A percentile compares a stretch with the other conserved stretches of the same genome.
Conservation (phyloP, 2,888 invertebrate genomes). For the Dryobotodes eremita region DNA sequence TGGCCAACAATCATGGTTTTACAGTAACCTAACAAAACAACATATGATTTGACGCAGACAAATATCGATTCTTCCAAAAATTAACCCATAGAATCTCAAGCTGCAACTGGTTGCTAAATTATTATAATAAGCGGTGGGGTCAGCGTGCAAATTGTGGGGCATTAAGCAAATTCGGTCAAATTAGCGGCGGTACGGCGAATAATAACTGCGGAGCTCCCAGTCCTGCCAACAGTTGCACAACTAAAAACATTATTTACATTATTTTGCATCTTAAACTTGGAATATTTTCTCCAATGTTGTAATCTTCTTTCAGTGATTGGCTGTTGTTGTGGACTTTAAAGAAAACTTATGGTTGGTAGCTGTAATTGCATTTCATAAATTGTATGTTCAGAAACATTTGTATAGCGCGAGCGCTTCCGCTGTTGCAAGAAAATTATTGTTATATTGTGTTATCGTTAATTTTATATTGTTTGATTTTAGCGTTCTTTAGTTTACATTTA, state of each 20-base stretch:
- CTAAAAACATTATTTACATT: constrained; percentile 65
- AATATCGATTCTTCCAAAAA: constrained; percentile 42
- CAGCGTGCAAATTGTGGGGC: constrained; percentile 79
- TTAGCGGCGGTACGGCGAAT: constrained; percentile 80
- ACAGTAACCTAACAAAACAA: background rate
- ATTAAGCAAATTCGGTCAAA: constrained; percentile 85
- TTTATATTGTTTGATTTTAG: constrained; percentile 40
- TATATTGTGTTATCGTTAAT: constrained; percentile 29
- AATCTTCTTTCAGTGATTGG: constrained; percentile 54
- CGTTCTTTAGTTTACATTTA: constrained; percentile 20
- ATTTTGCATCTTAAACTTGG: constrained; percentile 60
- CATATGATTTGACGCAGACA: constrained; percentile 4
- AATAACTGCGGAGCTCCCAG: constrained; percentile 73
- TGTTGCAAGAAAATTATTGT: constrained; percentile 36
- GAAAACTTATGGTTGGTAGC: constrained; percentile 43
- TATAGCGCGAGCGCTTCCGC: constrained; percentile 13
- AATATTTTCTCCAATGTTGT: constrained; percentile 40
- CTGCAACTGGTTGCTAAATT: constrained; percentile 66
- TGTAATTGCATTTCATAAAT: constrained; percentile 51
- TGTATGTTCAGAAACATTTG: constrained; percentile 43
- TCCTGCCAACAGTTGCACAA: constrained; percentile 64
- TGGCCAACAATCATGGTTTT: background rate
- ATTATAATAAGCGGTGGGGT: constrained; percentile 68
- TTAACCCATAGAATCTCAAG: constrained; percentile 45
- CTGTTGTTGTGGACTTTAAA: constrained; percentile 50